A percentile compares a stretch with the other conserved stretches of the same genome.
phyloP scores from a whole-genome alignment of 2,888 invertebrate genomes.

The Eilema depressum region DNA sequence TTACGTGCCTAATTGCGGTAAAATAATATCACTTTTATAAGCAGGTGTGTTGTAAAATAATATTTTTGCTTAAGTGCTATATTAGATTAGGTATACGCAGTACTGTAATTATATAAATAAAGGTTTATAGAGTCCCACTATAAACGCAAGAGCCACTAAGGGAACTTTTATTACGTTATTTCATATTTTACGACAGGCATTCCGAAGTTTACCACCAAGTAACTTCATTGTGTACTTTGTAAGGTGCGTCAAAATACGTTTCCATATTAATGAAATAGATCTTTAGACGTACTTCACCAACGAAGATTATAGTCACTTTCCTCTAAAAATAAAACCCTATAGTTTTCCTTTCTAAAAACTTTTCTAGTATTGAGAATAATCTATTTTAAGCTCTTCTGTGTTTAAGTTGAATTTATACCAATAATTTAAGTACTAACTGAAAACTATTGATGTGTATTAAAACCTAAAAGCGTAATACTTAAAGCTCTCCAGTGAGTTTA shows the following conservation, averaged over 20 bases:
- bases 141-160: constrained; percentile 18
- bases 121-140: constrained; percentile 2
- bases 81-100: constrained; percentile 32
- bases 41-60: too few relatives aligned
- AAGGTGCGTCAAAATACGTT: neutral
- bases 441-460: constrained; percentile 49
- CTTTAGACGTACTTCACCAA: neutral
- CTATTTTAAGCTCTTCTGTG: constrained; percentile 8
- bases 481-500: constrained; percentile 71
- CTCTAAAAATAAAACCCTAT: neutral
- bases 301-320: neutral
- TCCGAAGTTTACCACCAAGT: constrained; percentile 11
- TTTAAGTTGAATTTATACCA: constrained; percentile 2
- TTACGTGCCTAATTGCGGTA: too few relatives aligned
- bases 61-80: neutral
- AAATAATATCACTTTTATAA: too few relatives aligned
- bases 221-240: constrained; percentile 9
- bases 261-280: neutral
- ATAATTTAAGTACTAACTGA: constrained; percentile 24
- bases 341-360: neutral
- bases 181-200: constrained; percentile 12
- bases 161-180: constrained; percentile 22
- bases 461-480: constrained; percentile 62
- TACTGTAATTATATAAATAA: constrained; percentile 35
- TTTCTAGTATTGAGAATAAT: neutral